phyloP scores from a whole-genome alignment of 2,113 vertebrate species.

The Indicator maculatus region DNA sequence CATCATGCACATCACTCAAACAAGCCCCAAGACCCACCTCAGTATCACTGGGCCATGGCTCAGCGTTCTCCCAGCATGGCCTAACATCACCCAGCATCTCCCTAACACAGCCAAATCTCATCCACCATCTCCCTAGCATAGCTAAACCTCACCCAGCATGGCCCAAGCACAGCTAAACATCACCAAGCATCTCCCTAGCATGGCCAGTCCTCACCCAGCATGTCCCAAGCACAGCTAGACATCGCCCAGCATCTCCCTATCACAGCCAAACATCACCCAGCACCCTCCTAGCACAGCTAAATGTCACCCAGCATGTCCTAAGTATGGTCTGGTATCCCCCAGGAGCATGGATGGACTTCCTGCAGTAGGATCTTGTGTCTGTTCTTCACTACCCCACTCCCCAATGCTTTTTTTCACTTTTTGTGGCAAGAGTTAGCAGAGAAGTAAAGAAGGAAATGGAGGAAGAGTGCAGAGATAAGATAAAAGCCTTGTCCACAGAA shows the following conservation, averaged over 20 bases:
- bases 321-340: too few relatives aligned
- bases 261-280: background rate
- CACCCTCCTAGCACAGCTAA: background rate
- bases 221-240: background rate
- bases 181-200: background rate
- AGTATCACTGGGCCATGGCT: background rate
- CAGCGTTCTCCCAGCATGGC: background rate
- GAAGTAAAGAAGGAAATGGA: conserved; percentile 13
- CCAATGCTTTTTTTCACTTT: background rate
- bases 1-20: background rate
- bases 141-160: background rate
- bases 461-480: conserved; percentile 21
- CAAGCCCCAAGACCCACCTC: background rate
- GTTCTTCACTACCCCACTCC: background rate
- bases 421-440: background rate
- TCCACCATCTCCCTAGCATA: background rate
- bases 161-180: background rate
- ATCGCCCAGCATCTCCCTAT: background rate
- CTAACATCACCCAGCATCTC: too few relatives aligned
- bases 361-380: background rate
- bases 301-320: background rate
- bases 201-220: background rate
- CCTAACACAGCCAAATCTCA: rapidly evolving
- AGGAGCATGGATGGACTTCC: too few relatives aligned
- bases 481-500: background rate